Evolutionary conservation across 2,888 invertebrate genomes (phyloP).

Genomic region (Quadroppia sp.): DNA sequence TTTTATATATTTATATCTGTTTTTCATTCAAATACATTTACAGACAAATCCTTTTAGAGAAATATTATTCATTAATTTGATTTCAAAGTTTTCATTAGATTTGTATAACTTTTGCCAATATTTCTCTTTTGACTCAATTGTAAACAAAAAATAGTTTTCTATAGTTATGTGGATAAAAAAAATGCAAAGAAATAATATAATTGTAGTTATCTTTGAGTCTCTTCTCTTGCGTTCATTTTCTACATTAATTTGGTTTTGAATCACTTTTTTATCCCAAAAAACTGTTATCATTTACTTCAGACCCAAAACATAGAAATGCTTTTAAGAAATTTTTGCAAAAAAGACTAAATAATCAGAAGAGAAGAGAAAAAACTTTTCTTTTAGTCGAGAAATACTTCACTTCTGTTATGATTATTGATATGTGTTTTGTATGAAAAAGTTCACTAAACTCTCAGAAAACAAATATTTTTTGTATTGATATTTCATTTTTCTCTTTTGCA

Average conservation of each 20-base stretch:
- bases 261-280: neutral
- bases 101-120: too few relatives aligned
- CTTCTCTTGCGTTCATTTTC: neutral
- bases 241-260: neutral
- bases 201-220: neutral
- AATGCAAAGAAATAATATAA: neutral
- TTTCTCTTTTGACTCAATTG: too few relatives aligned
- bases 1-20: neutral
- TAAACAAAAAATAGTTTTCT: too few relatives aligned
- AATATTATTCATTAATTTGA: too few relatives aligned
- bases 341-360: conserved; percentile 19
- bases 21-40: neutral
- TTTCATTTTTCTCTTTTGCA: too few relatives aligned
- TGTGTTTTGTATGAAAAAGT: neutral
- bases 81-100: too few relatives aligned
- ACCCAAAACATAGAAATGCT: conserved; percentile 9
- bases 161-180: too few relatives aligned
- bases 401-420: neutral
- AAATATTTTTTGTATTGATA: too few relatives aligned
- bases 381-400: neutral
- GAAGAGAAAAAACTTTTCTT: neutral
- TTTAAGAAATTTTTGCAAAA: conserved; percentile 3
- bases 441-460: conserved; percentile 2
- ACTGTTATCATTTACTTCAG: neutral
- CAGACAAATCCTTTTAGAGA: too few relatives aligned